Base-by-base conservation (phyloP, 2,797 vertebrate genomes). In the Hephaestus fuliginosus region DNA sequence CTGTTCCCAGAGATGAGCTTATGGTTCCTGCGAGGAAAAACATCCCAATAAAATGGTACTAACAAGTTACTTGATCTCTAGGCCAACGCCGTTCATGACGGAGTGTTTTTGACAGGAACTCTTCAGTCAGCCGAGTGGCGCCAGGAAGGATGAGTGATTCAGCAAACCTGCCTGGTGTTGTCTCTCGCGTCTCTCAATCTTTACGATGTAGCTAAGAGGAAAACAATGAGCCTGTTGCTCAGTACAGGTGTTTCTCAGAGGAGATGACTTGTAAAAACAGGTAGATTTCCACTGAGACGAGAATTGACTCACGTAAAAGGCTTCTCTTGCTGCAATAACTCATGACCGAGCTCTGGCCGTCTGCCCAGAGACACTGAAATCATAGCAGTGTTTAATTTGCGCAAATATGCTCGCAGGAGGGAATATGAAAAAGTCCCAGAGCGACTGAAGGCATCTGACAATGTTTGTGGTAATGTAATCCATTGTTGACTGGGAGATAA, bases 81-180 rank as follows among this genome's bases (percentile, higher is more conserved):
- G 88, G 94, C 87, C 89, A 62, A 86, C 88, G 89, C 94, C 94
- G 93, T 69, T 51, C 94, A 90, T 91, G 94, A 95, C 92, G 69
- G 73, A 91, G 83, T 92, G 95, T 95, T 96, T 91, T 92, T 94
- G 93, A 94, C 95, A 95, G 96, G 94, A 95, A 96, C 85, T 94
- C 90, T 76, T 92, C 89, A 91, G 88, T 82, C 93, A 95, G 95
- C 93, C 94, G 83, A 91, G 94, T 96, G 97, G 97, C 93, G 91
- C 96, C 96, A 95, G 86, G 14, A 93, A 95, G 95, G 93, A 95
- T 93, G 94, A 95, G 94, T 96, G 97, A 97, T 96, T 96, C 78
- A 97, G 94, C 95, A 95, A 95, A 95, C 94, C 93, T 94, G 95
- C 88, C 94, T 33, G 86, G 90, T 91, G 92, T 92, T 90, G 94